Percentiles rank a stretch among this genome's conserved stretches.
Evolutionary conservation across 2,888 invertebrate genomes (phyloP).

Genomic region (Melanostoma mellinum): DNA sequence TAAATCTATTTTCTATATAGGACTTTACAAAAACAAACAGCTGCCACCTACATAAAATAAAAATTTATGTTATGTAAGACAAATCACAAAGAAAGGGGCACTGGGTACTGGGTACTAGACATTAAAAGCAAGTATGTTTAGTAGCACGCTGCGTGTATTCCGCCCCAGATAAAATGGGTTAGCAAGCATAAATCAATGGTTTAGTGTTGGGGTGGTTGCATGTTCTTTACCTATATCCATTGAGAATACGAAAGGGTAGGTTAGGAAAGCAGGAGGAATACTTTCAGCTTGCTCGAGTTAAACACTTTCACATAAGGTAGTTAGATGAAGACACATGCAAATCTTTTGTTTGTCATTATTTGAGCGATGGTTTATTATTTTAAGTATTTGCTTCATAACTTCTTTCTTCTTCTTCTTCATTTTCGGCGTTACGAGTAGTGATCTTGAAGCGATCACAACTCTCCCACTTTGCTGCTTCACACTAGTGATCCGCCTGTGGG

Average conservation of each 20-base stretch:
- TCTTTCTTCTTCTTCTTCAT: too few relatives aligned
- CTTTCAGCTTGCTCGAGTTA: slow-evolving; percentile 4
- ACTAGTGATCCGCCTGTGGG: too few relatives aligned
- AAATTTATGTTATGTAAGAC: slow-evolving; percentile 61
- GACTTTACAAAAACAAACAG: slow-evolving; percentile 27
- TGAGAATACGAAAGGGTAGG: not conserved
- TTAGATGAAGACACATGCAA: not conserved
- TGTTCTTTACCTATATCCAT: not conserved
- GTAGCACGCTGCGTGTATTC: slow-evolving; percentile 56
- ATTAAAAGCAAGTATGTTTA: slow-evolving; percentile 45
- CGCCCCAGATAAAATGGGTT: slow-evolving; percentile 54
- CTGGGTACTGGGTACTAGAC: not conserved
- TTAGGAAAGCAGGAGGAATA: slow-evolving; percentile 6
- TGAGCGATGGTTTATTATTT: not conserved
- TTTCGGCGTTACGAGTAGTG: too few relatives aligned
- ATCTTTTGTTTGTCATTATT: slow-evolving; percentile 1
- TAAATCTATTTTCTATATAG: slow-evolving; percentile 47
- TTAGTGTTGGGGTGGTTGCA: slow-evolving; percentile 28
- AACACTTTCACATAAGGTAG: not conserved
- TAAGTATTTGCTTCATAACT: not conserved
- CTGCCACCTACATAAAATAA: slow-evolving; percentile 42
- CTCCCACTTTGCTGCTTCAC: too few relatives aligned
- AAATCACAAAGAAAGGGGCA: slow-evolving; percentile 18
- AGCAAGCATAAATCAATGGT: slow-evolving; percentile 64
- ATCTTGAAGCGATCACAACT: too few relatives aligned